Base-by-base conservation (phyloP, 2,113 vertebrate species). In the Myiozetetes cayanensis region DNA sequence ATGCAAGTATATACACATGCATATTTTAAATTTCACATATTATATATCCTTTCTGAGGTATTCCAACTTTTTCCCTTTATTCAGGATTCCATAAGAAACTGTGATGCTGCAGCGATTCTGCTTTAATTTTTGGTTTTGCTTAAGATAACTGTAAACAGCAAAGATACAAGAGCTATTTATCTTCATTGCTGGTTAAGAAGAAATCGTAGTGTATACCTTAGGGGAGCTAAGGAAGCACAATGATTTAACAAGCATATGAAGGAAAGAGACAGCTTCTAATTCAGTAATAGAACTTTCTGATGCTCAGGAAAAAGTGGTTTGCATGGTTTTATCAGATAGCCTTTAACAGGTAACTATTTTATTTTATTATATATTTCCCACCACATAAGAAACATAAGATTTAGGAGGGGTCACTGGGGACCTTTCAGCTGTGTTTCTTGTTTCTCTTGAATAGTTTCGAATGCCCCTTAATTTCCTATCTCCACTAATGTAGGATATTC, bases 251-350 rank as follows among this genome's bases (percentile, higher is more conserved):
- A 67, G 49, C 63, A 53, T 58, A 67, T 66, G 95, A 90, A 77
- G 37, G 24, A 81, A 92, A 89, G 46, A 89, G 89, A 86, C 89
- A 85, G n/a, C 46, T 84, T 89, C 87, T 94, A 95, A 96, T 92
- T 96, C 87, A 89, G 35, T 77, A 76, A 75, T 9, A 73, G 62
- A 93, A 87, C 70, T 96, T 95, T 90, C 88, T 89, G 75, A 63
- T 2, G 2, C 68, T 82, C 12, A 83, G n/a, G 30, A 58, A 74
- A 92, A 63, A 93, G 49, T 3, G 3, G 33, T 56, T 74, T 89
- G 62, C n/a, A 9, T 28, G 47, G 73, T 84, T 95, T 87, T 62
- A 56, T 85, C 74, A 74, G 62, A 46, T 31, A 53, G 31, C 43
- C 80, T 75, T 70, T 89, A 33, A 24, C 52, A 85, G 63, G 85